Evolutionary conservation across 1,140 invertebrate species (phyloP).

Genomic region (Danaus melanippus): DNA sequence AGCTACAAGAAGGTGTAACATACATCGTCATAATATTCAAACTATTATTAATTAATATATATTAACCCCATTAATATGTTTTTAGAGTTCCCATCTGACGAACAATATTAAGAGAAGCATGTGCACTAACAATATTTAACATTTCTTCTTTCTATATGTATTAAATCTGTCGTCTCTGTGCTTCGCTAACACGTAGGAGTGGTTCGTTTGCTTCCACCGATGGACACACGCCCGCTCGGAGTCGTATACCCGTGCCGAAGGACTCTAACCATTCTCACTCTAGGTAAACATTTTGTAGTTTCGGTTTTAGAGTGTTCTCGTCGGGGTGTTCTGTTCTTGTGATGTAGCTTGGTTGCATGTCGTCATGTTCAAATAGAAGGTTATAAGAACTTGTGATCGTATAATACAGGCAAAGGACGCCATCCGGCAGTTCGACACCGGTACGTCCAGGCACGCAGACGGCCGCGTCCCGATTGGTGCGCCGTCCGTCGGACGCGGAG

Average conservation of each 20-base stretch:
- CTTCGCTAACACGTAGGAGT: slow-evolving; percentile 66
- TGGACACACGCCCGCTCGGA: slow-evolving; percentile 59
- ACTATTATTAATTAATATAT: background rate
- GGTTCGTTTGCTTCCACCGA: slow-evolving; percentile 65
- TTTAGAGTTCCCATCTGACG: too few relatives aligned
- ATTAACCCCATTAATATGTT: too few relatives aligned
- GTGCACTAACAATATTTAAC: slow-evolving; percentile 42
- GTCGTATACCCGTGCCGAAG: slow-evolving; percentile 65
- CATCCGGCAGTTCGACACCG: slow-evolving; percentile 79
- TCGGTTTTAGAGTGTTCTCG: slow-evolving; percentile 18
- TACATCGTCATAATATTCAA: too few relatives aligned
- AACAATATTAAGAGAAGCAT: slow-evolving; percentile 22
- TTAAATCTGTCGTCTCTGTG: slow-evolving; percentile 59
- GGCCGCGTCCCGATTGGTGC: slow-evolving; percentile 75
- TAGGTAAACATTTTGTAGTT: slow-evolving; percentile 55
- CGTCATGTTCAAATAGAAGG: slow-evolving; percentile 9
- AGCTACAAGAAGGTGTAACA: too few relatives aligned
- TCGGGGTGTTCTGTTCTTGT: slow-evolving; percentile 12
- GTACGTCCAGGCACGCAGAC: slow-evolving; percentile 75
- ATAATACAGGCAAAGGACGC: slow-evolving; percentile 75
- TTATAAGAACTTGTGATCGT: slow-evolving; percentile 2
- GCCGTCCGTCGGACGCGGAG: slow-evolving; percentile 79
- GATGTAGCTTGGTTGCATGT: slow-evolving; percentile 24
- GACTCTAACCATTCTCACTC: slow-evolving; percentile 61
- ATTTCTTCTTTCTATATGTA: slow-evolving; percentile 36